These are phyloP conservation scores for Ormia ochracea DNA, from an alignment of 2,888 invertebrate species.

Conservation along the genomic window DNA sequence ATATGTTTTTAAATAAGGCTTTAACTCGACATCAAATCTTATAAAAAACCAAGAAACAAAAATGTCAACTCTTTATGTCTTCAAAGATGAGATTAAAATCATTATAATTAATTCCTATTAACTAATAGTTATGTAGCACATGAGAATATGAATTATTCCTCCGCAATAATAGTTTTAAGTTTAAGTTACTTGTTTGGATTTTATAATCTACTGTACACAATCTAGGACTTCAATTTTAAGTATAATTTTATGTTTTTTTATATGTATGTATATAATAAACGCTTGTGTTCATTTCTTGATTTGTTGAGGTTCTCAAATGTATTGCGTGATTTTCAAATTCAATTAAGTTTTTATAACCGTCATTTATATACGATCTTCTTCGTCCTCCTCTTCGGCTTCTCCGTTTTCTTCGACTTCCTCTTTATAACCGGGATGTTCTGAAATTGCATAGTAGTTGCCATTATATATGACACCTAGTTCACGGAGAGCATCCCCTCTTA, in stretches of 20 bases:
- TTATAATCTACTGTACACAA: conserved; percentile 36
- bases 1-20: too few relatives aligned
- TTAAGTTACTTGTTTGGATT: background rate
- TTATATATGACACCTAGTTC: conserved; percentile 96
- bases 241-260: conserved; percentile 3
- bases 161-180: background rate
- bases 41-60: too few relatives aligned
- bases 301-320: conserved; percentile 21
- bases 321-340: conserved; percentile 14
- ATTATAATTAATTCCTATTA: background rate
- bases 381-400: conserved; percentile 89
- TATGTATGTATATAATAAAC: conserved; percentile 14
- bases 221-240: conserved; percentile 30
- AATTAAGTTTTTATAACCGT: background rate
- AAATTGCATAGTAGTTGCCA: conserved; percentile 96
- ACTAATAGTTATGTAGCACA: background rate
- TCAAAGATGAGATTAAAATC: too few relatives aligned
- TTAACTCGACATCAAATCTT: too few relatives aligned
- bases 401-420: conserved; percentile 91
- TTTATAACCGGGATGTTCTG: conserved; percentile 95
- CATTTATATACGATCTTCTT: conserved; percentile 78
- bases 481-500: conserved; percentile 91
- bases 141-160: background rate
- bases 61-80: too few relatives aligned
- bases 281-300: background rate